Base-by-base conservation (phyloP, 1,140 invertebrate species). In the Ectropis grisescens region DNA sequence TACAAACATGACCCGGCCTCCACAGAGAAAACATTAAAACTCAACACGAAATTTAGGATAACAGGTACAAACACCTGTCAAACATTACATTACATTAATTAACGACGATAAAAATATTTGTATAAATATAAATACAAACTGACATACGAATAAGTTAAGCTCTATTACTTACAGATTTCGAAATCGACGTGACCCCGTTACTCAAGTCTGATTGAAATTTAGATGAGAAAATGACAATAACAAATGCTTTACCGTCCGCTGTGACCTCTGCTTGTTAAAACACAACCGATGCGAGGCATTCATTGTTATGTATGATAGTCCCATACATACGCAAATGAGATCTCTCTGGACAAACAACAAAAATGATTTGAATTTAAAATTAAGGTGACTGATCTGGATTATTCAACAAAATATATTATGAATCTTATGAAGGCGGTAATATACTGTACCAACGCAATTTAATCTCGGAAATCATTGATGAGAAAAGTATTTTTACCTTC, bases 161-260 rank as follows among this genome's bases (percentile, higher is more conserved):
- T n/a, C n/a, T 29, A 50, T 60, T 52, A 60, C 67, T 74, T n/a
- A n/a, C n/a, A n/a, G n/a, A n/a, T n/a, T n/a, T n/a, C 58, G 56
- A 66, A 67, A 70, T 58, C 58, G 57, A 62, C 38, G 51, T 75
- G 69, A 80, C 75, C 71, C 75, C 75, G 75, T 80, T 80, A 76
- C 57, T 72, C 51, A 55, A 55, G 43, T 42, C 53, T 42, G 49
- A 72, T 80, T 76, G 71, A 80, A 76, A 66, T 80, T 76, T 60
- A 76, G 56, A 80, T 76, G 47, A 39, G 40, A 50, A 55, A 74
- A 76, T 80, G 56, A 68, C 66, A 80, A 72, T 74, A 76, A 62
- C 65, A 76, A 74, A 76, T 72, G 54, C 68, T 62, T 61, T 64
- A 56, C 66, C 66, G 66, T 72, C 54, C 61, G 57, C 56, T 33